Conservation (phyloP, 2,888 invertebrate species). For the Scaptomyza polygonia region DNA sequence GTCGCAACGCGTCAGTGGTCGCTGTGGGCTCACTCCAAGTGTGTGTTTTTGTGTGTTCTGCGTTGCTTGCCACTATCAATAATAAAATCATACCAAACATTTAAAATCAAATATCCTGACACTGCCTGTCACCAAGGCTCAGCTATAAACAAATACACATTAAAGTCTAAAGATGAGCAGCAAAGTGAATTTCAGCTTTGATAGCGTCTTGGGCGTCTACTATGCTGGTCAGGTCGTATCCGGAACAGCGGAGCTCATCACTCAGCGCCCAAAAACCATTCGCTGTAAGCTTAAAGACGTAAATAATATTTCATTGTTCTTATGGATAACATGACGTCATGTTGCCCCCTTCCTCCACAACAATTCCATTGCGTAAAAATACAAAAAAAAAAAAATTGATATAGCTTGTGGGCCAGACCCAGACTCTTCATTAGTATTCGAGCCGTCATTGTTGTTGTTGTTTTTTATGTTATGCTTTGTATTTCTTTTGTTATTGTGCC, state of each 20-base stretch:
- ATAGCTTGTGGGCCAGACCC: constrained; percentile 10
- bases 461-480: constrained; percentile 10
- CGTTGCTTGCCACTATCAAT: constrained; percentile 29
- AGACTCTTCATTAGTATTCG: constrained; percentile 48
- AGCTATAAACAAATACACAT: background rate
- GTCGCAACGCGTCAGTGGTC: constrained; percentile 18
- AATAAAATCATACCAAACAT: constrained; percentile 22
- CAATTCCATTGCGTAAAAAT: constrained; percentile 57
- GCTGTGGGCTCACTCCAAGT: constrained; percentile 7
- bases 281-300: constrained; percentile 75
- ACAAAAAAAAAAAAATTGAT: constrained; percentile 5
- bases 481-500: constrained; percentile 50
- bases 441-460: constrained; percentile 50
- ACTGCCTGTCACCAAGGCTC: constrained; percentile 44
- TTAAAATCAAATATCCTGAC: constrained; percentile 33
- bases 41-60: constrained; percentile 7
- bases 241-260: constrained; percentile 82
- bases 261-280: constrained; percentile 83
- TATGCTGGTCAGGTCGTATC: constrained; percentile 83
- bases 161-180: constrained; percentile 73
- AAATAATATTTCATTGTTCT: constrained; percentile 27
- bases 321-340: constrained; percentile 63
- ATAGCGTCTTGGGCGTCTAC: constrained; percentile 81
- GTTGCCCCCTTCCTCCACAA: constrained; percentile 21
- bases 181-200: constrained; percentile 82